Base-by-base conservation (phyloP, 2,113 vertebrate species). In the Microcebus murinus region DNA sequence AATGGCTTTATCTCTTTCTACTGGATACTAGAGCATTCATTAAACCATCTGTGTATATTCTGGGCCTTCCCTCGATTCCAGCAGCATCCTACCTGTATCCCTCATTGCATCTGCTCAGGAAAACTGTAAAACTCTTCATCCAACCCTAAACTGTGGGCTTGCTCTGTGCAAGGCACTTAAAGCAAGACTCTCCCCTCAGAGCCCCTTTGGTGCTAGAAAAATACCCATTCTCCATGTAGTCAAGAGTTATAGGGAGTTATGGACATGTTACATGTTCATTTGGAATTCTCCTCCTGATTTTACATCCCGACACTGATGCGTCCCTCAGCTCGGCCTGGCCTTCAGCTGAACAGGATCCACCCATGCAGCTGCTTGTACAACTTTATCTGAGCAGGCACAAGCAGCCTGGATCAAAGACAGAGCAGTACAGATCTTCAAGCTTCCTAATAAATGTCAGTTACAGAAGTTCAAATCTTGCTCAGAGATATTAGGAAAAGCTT, bases 381-480 rank as follows among this genome's bases (percentile, higher is more conserved):
- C 73, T 84, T 87, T 34, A 83, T 87, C 86, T 45, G 55, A 93
- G 87, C 87, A 94, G 74, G 50, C 57, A 31, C 59, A 65, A 50
- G 63, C 59, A 4, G n/a, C 17, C 23, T n/a, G 57, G 27, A 6
- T 57, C 83, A 81, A 31, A 70, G 25, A 86, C 73, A 76, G 50
- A 79, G 48, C 20, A 13, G 29, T 5, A 2, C 20, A 52, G 27
- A 74, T 68, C 63, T 27, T 52, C 5, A 70, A 55, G 21, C 36
- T 90, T 90, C 48, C 77, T 63, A 52, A 71, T 81, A 95, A 81
- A 59, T 18, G 21, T 50, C 52, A 81, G 63, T 59, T 80, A 67
- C 21, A 27, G 36, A 68, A 45, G 80, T 80, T 92, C 85, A 96
- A 39, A 71, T 48, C 85, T 59, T 31, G 25, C 80, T 94, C 21